Evolutionary conservation across 2,888 invertebrate genomes (phyloP), one percentile per base, ranked within the genome.

Genomic region (Drosophila birchii): DNA sequence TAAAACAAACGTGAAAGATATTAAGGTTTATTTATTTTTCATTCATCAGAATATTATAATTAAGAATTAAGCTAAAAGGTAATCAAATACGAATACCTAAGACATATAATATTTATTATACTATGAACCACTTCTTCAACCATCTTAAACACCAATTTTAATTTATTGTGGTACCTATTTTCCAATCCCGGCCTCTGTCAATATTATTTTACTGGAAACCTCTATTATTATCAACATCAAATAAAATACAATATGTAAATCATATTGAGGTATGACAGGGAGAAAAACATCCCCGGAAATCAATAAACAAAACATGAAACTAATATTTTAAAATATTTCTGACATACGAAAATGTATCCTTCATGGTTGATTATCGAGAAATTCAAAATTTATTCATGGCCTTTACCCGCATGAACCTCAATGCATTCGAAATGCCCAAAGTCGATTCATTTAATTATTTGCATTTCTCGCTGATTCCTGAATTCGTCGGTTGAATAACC

Each of bases 381-480:
- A 34, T 34, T 26, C 8, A 12, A 18, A 23, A n/a, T 9, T 3
- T 36, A 43, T 59, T 44, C 38, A 54, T 32, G 18, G 18, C 7
- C 54, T 54, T 43, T 34, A 5, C 56, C 26, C 54, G 51, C 55
- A 51, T 44, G 11, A 44, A 36, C 32, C 20, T 47, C 26, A 43
- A 39, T 47, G 23, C 16, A 55, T 59, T 20, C 45, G 26, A 16
- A 64, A 18, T 43, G n/a, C 26, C 55, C 55, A 53, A 62, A 64
- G 64, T 69, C 55, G 36, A 51, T 41, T 54, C 29, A 66, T 78
- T 81, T 70, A 76, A 84, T 81, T 81, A 68, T 81, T 76, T 66
- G 47, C 76, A 71, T 79, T 76, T 60, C 34, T 63, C 67, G 61
- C 57, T 56, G 61, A 69, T 63, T 75, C 70, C 63, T 59, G 69